Base-by-base conservation (phyloP, 2,113 vertebrate species). In the Microtus oregoni region DNA sequence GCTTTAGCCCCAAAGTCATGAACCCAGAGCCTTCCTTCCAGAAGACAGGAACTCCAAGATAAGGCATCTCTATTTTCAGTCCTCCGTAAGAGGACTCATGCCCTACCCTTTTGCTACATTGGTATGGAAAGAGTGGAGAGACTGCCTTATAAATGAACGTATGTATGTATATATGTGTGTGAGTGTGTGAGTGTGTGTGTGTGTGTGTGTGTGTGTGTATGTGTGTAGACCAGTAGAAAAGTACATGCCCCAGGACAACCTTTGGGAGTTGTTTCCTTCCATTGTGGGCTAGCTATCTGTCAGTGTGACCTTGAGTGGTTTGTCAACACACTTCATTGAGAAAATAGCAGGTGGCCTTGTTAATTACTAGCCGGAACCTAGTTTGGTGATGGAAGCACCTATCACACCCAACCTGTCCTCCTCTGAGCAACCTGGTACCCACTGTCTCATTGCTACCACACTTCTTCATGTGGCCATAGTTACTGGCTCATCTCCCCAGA, bases 1-100 rank as follows among this genome's bases (percentile, higher is more conserved):
- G 63, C 17, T n/a, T 78, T n/a, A n/a, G 52, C 1, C 32, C 3
- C 28, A 55, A 9, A 7, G 14, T 55, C 38, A 35, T 76, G 72
- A 50, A 91, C 24, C 17, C 67, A 14, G 50, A 96, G n/a, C 77
- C 28, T 95, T n/a, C 58, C 52, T 95, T n/a, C 58, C 52, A 83
- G 3, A 8, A 15, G 55, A 32, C 28, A 4, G 3, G 2, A 9
- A 77, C 26, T 92, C 2, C 14, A 82, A 89, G 79, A 77, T 12
- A 55, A 92, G 24, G 3, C 38, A 47, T 15, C 15, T 11, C 61
- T 92, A 22, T 63, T 55, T 70, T 76, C 70, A 88, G 38, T 32
- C 38, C 19, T 75, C 38, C 7, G 50, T 44, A 67, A 86, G 30
- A 89, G 41, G 55, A 75, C 6, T 85, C 82, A 65, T 0, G 3